A percentile compares a stretch with the other conserved stretches of the same genome.
Evolutionary conservation across 64 coral and sea anemone genomes (phyloP).

Genomic region (Pachyseris speciosa): DNA sequence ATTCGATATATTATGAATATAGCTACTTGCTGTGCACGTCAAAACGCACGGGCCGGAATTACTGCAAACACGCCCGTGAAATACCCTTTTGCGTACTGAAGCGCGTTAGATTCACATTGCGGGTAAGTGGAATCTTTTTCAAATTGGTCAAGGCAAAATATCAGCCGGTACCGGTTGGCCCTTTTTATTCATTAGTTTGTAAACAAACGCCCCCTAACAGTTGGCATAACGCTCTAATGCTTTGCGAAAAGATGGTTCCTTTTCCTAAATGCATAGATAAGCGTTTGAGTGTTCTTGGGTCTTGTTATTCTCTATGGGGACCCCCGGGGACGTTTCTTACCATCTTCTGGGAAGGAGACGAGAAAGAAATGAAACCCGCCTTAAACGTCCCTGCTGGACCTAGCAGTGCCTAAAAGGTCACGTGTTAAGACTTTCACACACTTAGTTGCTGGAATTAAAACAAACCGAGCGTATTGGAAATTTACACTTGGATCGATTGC

Average conservation of each 20-base stretch:
- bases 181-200: neutral
- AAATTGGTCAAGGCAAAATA: neutral
- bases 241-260: neutral
- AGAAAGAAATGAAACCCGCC: too few relatives aligned
- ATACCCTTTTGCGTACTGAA: neutral
- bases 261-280: neutral
- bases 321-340: too few relatives aligned
- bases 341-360: too few relatives aligned
- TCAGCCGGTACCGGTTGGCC: neutral
- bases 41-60: too few relatives aligned
- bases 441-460: neutral
- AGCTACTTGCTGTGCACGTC: too few relatives aligned
- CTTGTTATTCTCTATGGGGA: neutral
- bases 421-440: neutral
- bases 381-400: too few relatives aligned
- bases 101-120: too few relatives aligned
- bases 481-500: neutral
- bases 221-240: neutral
- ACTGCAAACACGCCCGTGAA: too few relatives aligned
- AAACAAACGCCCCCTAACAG: neutral
- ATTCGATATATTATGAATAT: too few relatives aligned
- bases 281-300: neutral
- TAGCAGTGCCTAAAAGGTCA: too few relatives aligned
- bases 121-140: neutral
- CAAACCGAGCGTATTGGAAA: neutral